Conservation (phyloP, 2,888 invertebrate species). For the Cartodere bifasciata region DNA sequence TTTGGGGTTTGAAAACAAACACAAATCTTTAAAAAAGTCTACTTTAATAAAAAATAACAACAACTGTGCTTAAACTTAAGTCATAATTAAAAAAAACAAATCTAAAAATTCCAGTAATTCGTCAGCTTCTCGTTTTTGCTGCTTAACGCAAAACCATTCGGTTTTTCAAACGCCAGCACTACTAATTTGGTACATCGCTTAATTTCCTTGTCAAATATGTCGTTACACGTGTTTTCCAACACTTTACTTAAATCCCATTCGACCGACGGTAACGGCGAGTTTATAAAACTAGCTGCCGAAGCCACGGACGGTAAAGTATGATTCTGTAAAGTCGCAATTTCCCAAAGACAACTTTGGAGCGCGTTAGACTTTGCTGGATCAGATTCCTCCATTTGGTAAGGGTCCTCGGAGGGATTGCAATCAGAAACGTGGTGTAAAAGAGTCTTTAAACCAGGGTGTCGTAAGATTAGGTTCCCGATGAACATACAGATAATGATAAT, state of each 20-base stretch:
- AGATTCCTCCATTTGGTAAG: constrained; percentile 71
- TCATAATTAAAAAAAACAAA: constrained; percentile 32
- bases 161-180: constrained; percentile 62
- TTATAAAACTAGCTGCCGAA: constrained; percentile 58
- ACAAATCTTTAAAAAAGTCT: too few relatives aligned
- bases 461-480: constrained; percentile 68
- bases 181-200: constrained; percentile 62
- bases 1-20: too few relatives aligned
- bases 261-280: constrained; percentile 48
- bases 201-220: constrained; percentile 65
- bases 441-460: constrained; percentile 73
- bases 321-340: constrained; percentile 64
- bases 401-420: constrained; percentile 51
- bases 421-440: constrained; percentile 43
- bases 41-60: too few relatives aligned
- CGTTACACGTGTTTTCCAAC: constrained; percentile 51
- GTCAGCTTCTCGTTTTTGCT: constrained; percentile 48
- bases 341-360: constrained; percentile 85
- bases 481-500: constrained; percentile 65
- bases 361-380: constrained; percentile 72
- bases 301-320: constrained; percentile 62
- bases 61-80: too few relatives aligned
- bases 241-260: constrained; percentile 57
- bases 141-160: constrained; percentile 46
- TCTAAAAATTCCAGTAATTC: constrained; percentile 50